Base-by-base conservation (phyloP, 2,113 vertebrate species). In the Thamnophis sirtalis region DNA sequence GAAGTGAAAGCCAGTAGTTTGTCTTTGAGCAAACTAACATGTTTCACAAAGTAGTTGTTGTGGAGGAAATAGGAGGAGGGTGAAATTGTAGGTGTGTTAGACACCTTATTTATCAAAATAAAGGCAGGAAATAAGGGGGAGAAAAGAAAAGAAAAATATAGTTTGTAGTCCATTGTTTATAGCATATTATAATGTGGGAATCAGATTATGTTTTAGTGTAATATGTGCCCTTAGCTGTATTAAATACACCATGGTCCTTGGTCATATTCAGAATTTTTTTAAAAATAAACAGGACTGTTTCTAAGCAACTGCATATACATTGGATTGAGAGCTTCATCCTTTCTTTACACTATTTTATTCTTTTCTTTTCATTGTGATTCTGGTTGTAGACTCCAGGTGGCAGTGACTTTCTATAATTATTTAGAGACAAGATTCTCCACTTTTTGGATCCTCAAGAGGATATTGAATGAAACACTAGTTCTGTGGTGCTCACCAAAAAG, bases 341-440 rank as follows among this genome's bases (percentile, higher is more conserved):
- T 80, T 80, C 19, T 43, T 80, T 43, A 80, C 17, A 21, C 73
- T 80, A 43, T 80, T 80, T 80, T 80, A 80, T 80, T 80, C 33
- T 80, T 43, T 80, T 80, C 33, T 43, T 80, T 43, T 21, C 13
- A 26, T 2, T 63, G 93, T 95, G 93, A 93, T 96, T 56, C 95
- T 94, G 80, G 94, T 93, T 96, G 33, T 88, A 91, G 92, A 91
- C 96, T 93, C 93, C 93, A 97, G 96, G 92, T 95, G 97, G 97
- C 97, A 96, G 95, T 96, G 95, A 97, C 93, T 94, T 95, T 91
- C 95, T 94, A 96, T 90, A 55, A 90, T 93, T 92, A 89, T 92
- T 92, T 86, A 95, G 48, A 5, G n/a, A 86, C 48, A 5, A 5
- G n/a, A 38, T 38, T 80, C 33, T 80, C 33, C 21, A 9, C 3